These are phyloP conservation scores for Ferdinandea cuprea DNA, from an alignment of 2,888 invertebrate genomes.

Conservation along the genomic window DNA sequence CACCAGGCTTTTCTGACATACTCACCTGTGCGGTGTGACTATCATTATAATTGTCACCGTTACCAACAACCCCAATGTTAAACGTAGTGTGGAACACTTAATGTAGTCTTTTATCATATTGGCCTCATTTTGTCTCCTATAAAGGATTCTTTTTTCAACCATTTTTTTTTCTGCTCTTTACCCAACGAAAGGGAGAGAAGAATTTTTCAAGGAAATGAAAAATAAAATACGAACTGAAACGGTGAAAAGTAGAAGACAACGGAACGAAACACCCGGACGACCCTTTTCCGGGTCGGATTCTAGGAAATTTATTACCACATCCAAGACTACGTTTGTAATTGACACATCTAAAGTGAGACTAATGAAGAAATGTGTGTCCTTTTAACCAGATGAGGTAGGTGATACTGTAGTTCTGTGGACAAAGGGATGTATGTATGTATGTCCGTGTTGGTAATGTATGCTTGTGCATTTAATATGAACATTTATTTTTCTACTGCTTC, in stretches of 20 bases:
- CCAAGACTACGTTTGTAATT: slow-evolving; percentile 36
- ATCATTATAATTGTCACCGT: not conserved
- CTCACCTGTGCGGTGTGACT: slow-evolving; percentile 1
- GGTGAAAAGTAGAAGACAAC: not conserved
- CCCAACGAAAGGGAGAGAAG: slow-evolving; percentile 13
- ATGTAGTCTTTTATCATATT: slow-evolving; percentile 22
- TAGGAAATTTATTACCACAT: slow-evolving; percentile 38
- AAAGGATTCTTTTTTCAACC: not conserved
- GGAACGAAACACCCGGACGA: slow-evolving; percentile 7
- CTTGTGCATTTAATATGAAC: not conserved
- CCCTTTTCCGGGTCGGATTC: slow-evolving; percentile 28
- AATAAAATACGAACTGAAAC: slow-evolving; percentile 1
- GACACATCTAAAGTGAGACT: slow-evolving; percentile 44
- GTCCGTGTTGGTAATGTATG: no score
- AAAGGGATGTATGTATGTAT: not conserved
- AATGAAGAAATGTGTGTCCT: slow-evolving; percentile 42
- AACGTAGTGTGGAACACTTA: slow-evolving; percentile 8
- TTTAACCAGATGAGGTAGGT: slow-evolving; percentile 16
- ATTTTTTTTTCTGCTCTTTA: not conserved
- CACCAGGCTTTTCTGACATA: not conserved
- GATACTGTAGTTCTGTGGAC: not conserved
- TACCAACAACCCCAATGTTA: slow-evolving; percentile 1
- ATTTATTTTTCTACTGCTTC: not conserved
- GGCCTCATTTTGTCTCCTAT: slow-evolving; percentile 17
- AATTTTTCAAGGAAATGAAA: slow-evolving; percentile 21